These are phyloP conservation scores for Champsocephalus esox DNA, from an alignment of 2,797 vertebrate species.

Conservation along the genomic window DNA sequence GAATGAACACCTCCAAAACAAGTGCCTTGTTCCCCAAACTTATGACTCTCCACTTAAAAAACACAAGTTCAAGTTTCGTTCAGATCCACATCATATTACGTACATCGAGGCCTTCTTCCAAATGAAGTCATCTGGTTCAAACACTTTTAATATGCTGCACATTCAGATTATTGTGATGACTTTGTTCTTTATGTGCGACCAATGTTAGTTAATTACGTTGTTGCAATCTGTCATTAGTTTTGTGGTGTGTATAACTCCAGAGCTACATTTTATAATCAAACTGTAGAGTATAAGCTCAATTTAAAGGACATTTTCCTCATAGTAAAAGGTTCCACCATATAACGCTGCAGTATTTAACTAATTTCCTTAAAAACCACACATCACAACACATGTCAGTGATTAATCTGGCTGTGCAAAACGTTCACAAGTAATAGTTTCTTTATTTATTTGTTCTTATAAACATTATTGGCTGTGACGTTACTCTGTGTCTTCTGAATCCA, in stretches of 20 bases:
- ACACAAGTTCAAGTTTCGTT: conserved; percentile 26
- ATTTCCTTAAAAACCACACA: neutral
- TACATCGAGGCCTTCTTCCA: conserved; percentile 18
- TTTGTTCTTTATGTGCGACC: conserved; percentile 29
- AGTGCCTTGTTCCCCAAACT: conserved; percentile 23
- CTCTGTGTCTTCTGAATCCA: conserved; percentile 27
- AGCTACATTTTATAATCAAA: neutral
- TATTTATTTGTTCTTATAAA: neutral
- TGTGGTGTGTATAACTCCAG: neutral
- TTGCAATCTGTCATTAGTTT: neutral
- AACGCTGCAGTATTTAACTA: neutral
- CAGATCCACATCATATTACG: conserved; percentile 8
- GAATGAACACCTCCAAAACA: conserved; percentile 67
- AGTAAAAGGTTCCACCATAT: conserved; percentile 10
- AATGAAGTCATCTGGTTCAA: conserved; percentile 37
- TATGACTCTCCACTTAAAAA: conserved; percentile 23
- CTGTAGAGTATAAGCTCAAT: neutral
- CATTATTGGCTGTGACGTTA: neutral
- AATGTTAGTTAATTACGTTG: conserved; percentile 11
- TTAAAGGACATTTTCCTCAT: neutral
- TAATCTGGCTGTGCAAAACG: neutral
- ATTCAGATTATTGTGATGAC: conserved; percentile 11
- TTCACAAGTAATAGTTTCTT: neutral
- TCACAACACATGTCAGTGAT: neutral
- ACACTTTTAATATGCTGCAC: conserved; percentile 16